phyloP scores from a whole-genome alignment of 2,113 vertebrate species.

The Dasypus novemcinctus region DNA sequence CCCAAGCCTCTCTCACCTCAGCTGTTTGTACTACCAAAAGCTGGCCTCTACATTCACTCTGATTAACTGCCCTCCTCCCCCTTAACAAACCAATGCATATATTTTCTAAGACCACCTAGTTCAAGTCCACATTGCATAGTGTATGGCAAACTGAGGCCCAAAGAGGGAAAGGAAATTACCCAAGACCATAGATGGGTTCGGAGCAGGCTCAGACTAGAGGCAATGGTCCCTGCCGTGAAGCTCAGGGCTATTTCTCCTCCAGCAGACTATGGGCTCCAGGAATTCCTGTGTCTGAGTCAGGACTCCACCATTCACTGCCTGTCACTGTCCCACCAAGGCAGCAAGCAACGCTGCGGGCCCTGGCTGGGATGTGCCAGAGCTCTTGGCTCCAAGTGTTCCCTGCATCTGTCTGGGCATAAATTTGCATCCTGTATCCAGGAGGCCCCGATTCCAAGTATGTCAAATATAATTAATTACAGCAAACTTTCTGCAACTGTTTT shows the following conservation, averaged over 20 bases:
- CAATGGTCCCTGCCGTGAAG: background rate
- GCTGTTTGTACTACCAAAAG: background rate
- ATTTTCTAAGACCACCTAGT: background rate
- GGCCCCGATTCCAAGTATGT: constrained; percentile 77
- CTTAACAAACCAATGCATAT: background rate
- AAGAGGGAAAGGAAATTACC: background rate
- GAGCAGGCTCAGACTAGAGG: background rate
- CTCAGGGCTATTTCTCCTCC: background rate
- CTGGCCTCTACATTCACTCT: background rate
- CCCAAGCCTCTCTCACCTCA: background rate
- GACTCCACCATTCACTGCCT: background rate
- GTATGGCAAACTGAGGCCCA: background rate
- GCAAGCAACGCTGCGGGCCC: background rate
- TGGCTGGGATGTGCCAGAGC: constrained; percentile 49
- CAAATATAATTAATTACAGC: constrained; percentile 81
- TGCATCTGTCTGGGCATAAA: constrained; percentile 79
- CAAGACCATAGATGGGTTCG: background rate
- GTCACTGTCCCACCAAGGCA: background rate
- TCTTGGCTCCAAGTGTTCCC: constrained; percentile 72
- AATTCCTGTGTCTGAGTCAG: background rate
- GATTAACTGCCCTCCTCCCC: background rate
- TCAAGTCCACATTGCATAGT: background rate
- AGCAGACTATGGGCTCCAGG: background rate
- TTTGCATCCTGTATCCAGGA: constrained; percentile 77
- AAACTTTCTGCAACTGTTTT: constrained; percentile 81